A percentile compares a stretch with the other conserved stretches of the same genome.
Evolutionary conservation across 2,797 vertebrate genomes (phyloP).

Genomic region (Catamblyrhynchus diadema): DNA sequence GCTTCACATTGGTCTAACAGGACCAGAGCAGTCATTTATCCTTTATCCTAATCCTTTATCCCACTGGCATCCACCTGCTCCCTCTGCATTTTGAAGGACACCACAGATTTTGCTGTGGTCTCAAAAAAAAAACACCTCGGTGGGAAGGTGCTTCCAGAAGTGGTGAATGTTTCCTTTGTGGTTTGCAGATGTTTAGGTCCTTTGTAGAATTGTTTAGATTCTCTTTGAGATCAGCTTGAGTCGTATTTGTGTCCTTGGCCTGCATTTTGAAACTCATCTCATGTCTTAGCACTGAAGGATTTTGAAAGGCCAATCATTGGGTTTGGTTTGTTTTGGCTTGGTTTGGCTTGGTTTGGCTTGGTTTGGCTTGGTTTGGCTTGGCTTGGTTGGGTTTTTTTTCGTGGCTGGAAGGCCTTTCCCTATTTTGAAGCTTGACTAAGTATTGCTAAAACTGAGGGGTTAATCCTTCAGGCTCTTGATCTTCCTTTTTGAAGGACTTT

Average conservation of each 20-base stretch:
- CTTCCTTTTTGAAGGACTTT: background rate
- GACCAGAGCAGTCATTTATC: background rate
- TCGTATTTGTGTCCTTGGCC: background rate
- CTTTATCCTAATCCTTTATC: background rate
- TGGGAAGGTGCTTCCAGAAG: background rate
- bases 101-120: background rate
- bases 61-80: rapidly evolving
- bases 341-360: too few species aligned
- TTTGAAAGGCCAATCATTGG: background rate
- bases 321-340: background rate
- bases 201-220: background rate
- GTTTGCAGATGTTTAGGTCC: background rate
- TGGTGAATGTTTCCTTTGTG: constrained; percentile 15
- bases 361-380: background rate
- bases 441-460: background rate
- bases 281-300: background rate
- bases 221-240: background rate
- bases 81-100: background rate
- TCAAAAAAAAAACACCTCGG: background rate
- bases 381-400: background rate
- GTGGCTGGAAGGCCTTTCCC: background rate
- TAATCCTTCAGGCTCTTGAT: background rate
- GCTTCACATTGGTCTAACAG: background rate
- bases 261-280: background rate
- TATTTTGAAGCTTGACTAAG: background rate